phyloP scores from a whole-genome alignment of 2,888 invertebrate species.

The Trachelus tabidus region DNA sequence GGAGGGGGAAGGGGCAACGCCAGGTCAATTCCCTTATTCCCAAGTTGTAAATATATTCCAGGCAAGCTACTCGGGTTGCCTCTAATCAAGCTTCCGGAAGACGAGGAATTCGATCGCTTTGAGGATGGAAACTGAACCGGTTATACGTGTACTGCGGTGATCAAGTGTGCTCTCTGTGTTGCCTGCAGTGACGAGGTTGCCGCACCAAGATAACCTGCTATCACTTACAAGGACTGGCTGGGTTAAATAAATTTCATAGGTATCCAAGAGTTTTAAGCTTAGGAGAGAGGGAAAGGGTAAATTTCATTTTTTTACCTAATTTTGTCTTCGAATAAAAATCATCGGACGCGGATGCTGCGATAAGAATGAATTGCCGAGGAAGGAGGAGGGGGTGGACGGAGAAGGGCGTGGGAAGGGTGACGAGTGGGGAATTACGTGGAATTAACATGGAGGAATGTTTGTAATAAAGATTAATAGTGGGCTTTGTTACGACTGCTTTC shows the following conservation, averaged over 20 bases:
- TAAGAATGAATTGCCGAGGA: too few species aligned
- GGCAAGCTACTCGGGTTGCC: too few species aligned
- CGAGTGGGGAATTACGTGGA: conserved; percentile 43
- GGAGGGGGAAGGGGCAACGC: not conserved
- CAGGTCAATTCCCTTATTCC: conserved; percentile 1
- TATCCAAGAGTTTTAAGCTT: too few species aligned
- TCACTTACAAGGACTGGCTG: too few species aligned
- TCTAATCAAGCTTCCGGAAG: too few species aligned
- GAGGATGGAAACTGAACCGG: not conserved
- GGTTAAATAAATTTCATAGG: too few species aligned
- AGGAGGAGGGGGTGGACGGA: too few species aligned
- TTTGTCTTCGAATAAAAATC: too few species aligned
- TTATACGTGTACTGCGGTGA: not conserved
- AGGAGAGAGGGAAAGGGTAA: too few species aligned
- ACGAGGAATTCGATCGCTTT: not conserved
- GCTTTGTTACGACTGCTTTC: conserved; percentile 44
- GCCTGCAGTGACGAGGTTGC: not conserved
- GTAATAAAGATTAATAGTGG: conserved; percentile 53
- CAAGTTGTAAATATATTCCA: not conserved
- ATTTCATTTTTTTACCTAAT: too few species aligned
- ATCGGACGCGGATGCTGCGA: too few species aligned
- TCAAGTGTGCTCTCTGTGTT: not conserved
- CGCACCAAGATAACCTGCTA: not conserved
- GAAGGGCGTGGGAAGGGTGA: not conserved
- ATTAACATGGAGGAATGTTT: conserved; percentile 51